Percentiles rank a stretch among this genome's conserved stretches.
Conservation (phyloP, 2,113 vertebrate species). For the Tyto alba region DNA sequence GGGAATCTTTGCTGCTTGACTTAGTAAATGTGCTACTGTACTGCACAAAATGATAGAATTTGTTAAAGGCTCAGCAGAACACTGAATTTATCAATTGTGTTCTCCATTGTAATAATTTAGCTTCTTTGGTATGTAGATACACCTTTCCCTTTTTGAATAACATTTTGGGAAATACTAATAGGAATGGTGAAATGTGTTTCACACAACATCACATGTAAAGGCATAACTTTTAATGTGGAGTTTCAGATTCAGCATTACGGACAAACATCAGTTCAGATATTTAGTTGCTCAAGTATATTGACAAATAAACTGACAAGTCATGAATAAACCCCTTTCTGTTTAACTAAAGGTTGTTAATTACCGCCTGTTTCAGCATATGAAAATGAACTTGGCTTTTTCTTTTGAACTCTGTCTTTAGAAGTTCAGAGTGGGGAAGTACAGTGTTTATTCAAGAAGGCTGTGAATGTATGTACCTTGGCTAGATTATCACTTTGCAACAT, state of each 20-base stretch:
- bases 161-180: neutral
- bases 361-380: conserved; percentile 3
- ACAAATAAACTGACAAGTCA: neutral
- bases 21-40: neutral
- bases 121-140: neutral
- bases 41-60: neutral
- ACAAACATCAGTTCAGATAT: neutral
- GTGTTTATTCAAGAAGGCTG: conserved; percentile 62
- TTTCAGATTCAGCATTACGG: neutral
- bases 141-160: neutral
- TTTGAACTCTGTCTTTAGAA: conserved; percentile 64
- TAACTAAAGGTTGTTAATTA: conserved; percentile 18
- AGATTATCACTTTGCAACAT: conserved; percentile 80
- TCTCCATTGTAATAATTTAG: neutral
- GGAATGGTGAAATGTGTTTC: neutral
- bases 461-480: conserved; percentile 44
- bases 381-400: conserved; percentile 50
- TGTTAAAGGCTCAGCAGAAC: neutral
- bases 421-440: conserved; percentile 59
- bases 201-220: neutral
- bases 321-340: neutral
- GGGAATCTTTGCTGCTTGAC: neutral
- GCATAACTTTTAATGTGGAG: neutral
- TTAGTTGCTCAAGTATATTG: neutral
- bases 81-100: neutral